These are phyloP conservation scores for Drosophila orosa DNA, from an alignment of 1,140 invertebrate genomes.

Conservation along the genomic window DNA sequence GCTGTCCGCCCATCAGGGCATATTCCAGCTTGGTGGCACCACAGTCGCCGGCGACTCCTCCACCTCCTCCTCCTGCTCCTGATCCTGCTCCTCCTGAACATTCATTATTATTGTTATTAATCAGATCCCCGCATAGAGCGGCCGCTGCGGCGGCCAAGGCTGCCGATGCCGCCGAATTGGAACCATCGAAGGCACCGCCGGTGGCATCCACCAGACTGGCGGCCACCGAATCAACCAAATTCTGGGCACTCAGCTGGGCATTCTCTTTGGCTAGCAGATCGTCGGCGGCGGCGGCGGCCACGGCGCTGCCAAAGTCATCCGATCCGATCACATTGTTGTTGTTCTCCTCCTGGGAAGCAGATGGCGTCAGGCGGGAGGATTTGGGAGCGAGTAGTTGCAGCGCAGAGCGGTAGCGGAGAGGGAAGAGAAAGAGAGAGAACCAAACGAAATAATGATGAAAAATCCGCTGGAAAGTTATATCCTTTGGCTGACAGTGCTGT, in stretches of 20 bases:
- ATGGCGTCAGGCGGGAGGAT: constrained; percentile 27
- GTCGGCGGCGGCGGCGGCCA: constrained; percentile 62
- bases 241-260: constrained; percentile 65
- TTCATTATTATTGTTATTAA: constrained; percentile 60
- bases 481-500: not conserved
- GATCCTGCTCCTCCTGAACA: constrained; percentile 13
- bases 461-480: not conserved
- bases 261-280: constrained; percentile 74
- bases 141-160: constrained; percentile 50
- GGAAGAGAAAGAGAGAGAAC: constrained; percentile 5
- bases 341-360: constrained; percentile 77
- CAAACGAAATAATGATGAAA: constrained; percentile 50
- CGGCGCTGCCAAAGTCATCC: constrained; percentile 70
- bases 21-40: constrained; percentile 53
- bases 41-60: constrained; percentile 26
- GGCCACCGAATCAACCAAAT: constrained; percentile 64
- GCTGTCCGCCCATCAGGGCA: constrained; percentile 45
- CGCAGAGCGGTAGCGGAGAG: not conserved
- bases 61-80: constrained; percentile 15
- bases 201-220: constrained; percentile 62
- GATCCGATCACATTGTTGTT: constrained; percentile 74
- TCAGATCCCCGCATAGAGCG: constrained; percentile 62
- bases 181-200: constrained; percentile 52
- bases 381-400: not conserved
- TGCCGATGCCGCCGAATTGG: constrained; percentile 45